Evolutionary conservation across 2,888 invertebrate species (phyloP).

Genomic region (Spatulosminthurus flaviceps): DNA sequence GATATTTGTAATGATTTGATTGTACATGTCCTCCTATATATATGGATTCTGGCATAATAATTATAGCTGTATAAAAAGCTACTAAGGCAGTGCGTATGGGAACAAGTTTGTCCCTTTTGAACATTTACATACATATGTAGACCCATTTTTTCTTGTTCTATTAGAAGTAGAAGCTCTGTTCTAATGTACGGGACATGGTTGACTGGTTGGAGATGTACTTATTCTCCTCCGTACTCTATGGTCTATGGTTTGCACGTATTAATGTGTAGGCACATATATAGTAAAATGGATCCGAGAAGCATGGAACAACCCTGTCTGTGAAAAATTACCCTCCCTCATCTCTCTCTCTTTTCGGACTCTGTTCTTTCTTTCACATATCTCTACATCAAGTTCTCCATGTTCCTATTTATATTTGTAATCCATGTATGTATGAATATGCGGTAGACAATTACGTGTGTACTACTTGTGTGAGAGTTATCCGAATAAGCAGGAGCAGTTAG

Average conservation of each 20-base stretch:
- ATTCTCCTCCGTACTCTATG: conserved; percentile 11
- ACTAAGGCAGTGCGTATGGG: background rate
- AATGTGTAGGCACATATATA: background rate
- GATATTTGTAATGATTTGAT: background rate
- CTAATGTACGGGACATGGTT: conserved; percentile 12
- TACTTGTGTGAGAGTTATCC: background rate
- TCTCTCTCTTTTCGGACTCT: conserved; percentile 45
- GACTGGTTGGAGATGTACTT: conserved; percentile 30
- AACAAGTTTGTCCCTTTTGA: conserved; percentile 1
- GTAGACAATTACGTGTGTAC: background rate
- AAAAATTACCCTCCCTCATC: conserved; percentile 62
- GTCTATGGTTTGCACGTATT: background rate
- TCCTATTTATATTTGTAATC: background rate
- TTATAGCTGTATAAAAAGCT: too few relatives aligned
- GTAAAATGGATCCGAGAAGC: conserved; percentile 44
- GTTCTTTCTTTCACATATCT: conserved; percentile 42
- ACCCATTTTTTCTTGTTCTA: conserved; percentile 5
- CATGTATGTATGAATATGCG: background rate
- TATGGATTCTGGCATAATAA: background rate
- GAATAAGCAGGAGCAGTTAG: background rate
- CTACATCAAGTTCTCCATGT: background rate
- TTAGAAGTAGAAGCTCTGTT: background rate
- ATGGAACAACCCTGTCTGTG: conserved; percentile 53
- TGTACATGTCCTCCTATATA: background rate
- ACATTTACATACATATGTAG: background rate